Evolutionary conservation across 1,140 invertebrate species (phyloP), one percentile per base, ranked within the genome.

Genomic region (Vanessa atalanta): DNA sequence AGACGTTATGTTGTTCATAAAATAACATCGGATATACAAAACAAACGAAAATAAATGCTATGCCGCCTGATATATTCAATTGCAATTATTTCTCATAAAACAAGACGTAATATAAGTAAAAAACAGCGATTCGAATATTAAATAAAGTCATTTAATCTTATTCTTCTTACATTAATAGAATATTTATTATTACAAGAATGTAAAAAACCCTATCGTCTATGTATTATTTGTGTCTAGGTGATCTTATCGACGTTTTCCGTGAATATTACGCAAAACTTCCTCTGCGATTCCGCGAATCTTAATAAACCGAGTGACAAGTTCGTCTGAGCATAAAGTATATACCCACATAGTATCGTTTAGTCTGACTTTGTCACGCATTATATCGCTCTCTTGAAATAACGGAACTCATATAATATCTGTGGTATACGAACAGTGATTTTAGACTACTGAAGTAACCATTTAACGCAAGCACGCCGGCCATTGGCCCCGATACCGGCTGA

Each of bases 401-500:
- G 65, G 65, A 57, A 57, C 53, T 16, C 13, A 57, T 57, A 20
- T 57, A 20, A 16, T 55, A 55, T 9, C 51, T 51, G 50, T 26
- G 15, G 12, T 26, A 23, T 66, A 69, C 64, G 71, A 61, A 5
- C 50, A 65, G 48, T 57, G 66, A 69, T 51, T 65, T 71, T 71
- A 74, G 73, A 65, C 65, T 60, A 68, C 64, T 37, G 76, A 79
- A 79, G 75, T 81, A 75, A 80, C 80, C 81, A 80, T 81, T 87
- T 83, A 80, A 71, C 79, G 76, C 16, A 43, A 31, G 51, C 50
- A 73, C 73, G 76, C 67, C 82, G 87, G 87, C 88, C 85, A 83
- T 76, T 78, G 86, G 77, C 84, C 85, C 83, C 82, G 76, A 80
- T 79, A 75, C 65, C 77, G 70, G 77, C 47, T 74, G 71, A 73